phyloP scores from a whole-genome alignment of 2,888 invertebrate species.

The Drosophila percnosoma region DNA sequence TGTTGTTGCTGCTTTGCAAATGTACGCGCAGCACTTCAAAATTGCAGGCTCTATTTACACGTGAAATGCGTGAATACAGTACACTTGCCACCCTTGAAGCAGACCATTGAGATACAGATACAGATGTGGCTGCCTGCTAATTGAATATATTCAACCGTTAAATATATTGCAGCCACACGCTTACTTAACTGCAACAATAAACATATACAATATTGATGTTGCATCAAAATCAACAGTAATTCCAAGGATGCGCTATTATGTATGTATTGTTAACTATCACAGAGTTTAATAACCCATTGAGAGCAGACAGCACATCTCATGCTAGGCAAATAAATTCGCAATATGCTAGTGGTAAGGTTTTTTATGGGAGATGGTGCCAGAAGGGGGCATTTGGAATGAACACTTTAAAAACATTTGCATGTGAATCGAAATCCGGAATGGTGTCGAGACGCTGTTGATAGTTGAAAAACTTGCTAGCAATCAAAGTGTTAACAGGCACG shows the following conservation, averaged over 20 bases:
- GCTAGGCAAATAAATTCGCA: slow-evolving; percentile 50
- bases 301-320: slow-evolving; percentile 10
- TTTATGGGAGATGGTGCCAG: slow-evolving; percentile 6
- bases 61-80: slow-evolving; percentile 51
- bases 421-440: slow-evolving; percentile 42
- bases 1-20: slow-evolving; percentile 45
- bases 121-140: slow-evolving; percentile 30
- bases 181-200: neutral
- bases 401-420: slow-evolving; percentile 72
- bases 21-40: slow-evolving; percentile 45
- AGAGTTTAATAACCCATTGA: neutral
- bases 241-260: neutral
- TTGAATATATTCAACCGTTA: slow-evolving; percentile 60
- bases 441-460: slow-evolving; percentile 38
- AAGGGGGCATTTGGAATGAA: slow-evolving; percentile 33
- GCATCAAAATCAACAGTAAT: neutral
- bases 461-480: slow-evolving; percentile 65
- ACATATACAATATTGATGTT: neutral
- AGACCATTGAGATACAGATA: slow-evolving; percentile 9
- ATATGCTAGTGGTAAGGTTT: slow-evolving; percentile 49
- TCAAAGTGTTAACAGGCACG: slow-evolving; percentile 75
- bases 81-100: slow-evolving; percentile 45
- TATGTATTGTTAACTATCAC: neutral
- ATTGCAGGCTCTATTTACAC: slow-evolving; percentile 43
- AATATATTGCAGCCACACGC: slow-evolving; percentile 49